Conservation (phyloP, 2,113 vertebrate genomes). For the Xyliphius kryptos region DNA sequence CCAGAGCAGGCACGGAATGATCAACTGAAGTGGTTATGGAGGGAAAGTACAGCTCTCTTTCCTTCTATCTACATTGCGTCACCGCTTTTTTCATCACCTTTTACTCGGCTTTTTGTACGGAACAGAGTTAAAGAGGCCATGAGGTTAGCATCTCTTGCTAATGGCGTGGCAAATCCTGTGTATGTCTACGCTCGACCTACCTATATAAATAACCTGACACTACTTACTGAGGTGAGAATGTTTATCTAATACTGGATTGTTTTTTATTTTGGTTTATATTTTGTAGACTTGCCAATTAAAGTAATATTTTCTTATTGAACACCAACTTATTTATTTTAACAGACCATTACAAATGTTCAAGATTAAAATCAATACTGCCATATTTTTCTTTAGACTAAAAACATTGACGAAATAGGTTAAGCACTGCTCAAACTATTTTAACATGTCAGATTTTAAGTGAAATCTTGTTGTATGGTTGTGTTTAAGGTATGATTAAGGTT, state of each 20-base stretch:
- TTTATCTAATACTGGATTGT: background rate
- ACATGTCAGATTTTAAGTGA: no score
- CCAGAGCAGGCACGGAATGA: slow-evolving; percentile 84
- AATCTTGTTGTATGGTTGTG: no score
- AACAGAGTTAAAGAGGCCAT: slow-evolving; percentile 86
- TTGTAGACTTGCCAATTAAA: background rate
- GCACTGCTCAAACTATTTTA: no score
- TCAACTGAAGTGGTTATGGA: slow-evolving; percentile 86
- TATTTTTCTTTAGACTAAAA: no score
- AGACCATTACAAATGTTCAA: no score
- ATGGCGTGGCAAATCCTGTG: slow-evolving; percentile 74
- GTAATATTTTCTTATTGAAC: no score
- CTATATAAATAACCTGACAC: slow-evolving; percentile 67
- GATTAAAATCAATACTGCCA: no score
- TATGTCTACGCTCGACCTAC: slow-evolving; percentile 87
- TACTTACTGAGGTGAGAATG: slow-evolving; percentile 79
- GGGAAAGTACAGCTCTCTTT: slow-evolving; percentile 82
- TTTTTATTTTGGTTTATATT: background rate
- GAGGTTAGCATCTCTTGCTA: slow-evolving; percentile 75
- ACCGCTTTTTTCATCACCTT: slow-evolving; percentile 69
- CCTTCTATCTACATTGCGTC: slow-evolving; percentile 84
- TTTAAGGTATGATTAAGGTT: no score
- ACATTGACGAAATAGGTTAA: no score
- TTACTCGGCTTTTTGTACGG: slow-evolving; percentile 83
- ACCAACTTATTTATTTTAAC: no score